These are phyloP conservation scores for Alosa alosa DNA, from an alignment of 2,113 vertebrate genomes.

Conservation along the genomic window DNA sequence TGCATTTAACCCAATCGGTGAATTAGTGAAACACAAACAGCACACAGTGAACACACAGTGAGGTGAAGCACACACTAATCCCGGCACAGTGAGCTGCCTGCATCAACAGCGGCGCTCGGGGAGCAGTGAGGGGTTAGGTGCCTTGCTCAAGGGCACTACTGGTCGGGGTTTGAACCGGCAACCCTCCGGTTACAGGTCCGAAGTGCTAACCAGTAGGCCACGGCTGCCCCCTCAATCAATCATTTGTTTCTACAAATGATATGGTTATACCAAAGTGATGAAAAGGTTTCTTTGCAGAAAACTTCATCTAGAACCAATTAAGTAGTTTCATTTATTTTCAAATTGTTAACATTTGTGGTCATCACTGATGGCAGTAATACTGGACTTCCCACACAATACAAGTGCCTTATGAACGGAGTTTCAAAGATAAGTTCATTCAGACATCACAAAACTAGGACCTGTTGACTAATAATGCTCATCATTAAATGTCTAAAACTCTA, in stretches of 20 bases:
- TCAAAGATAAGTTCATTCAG: not conserved
- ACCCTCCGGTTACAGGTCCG: no score
- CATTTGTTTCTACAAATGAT: not conserved
- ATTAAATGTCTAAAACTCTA: not conserved
- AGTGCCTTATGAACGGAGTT: not conserved
- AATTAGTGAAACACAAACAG: no score
- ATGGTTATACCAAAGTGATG: not conserved
- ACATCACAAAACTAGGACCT: not conserved
- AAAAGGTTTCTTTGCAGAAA: not conserved
- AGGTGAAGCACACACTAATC: no score
- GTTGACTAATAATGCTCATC: not conserved
- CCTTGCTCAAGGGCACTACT: no score
- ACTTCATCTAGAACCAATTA: not conserved
- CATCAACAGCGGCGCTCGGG: no score
- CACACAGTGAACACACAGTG: no score
- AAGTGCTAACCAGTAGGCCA: no score
- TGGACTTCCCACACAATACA: not conserved
- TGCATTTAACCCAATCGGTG: no score
- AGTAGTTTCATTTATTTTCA: slow-evolving; percentile 7
- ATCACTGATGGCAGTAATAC: not conserved
- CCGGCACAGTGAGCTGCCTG: no score
- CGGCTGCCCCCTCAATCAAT: no score
- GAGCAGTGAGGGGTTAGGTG: no score
- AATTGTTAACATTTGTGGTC: not conserved
- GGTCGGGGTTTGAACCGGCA: no score